Percentiles rank a stretch among this genome's conserved stretches.
Conservation (phyloP, 1,140 invertebrate genomes). For the Drosophila cardini region DNA sequence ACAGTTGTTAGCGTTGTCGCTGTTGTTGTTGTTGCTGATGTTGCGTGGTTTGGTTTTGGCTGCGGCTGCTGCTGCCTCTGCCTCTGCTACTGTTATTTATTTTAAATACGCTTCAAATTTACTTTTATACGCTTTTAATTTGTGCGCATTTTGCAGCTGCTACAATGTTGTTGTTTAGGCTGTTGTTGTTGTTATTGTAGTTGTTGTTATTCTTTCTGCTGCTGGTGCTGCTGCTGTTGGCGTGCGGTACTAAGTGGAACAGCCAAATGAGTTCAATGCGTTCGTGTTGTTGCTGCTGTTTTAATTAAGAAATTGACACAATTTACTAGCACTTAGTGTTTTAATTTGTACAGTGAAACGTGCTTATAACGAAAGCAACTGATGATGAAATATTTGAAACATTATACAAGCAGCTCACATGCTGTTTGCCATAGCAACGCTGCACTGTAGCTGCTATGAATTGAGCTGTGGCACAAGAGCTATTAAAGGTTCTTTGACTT, state of each 20-base stretch:
- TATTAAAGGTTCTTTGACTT: constrained; percentile 6
- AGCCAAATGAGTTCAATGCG: constrained; percentile 26
- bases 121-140: constrained; percentile 77
- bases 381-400: too few species aligned
- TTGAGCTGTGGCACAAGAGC: constrained; percentile 5
- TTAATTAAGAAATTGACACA: constrained; percentile 68
- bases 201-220: constrained; percentile 23
- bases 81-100: constrained; percentile 52
- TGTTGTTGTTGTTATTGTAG: constrained; percentile 2
- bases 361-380: not conserved
- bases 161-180: not conserved
- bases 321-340: constrained; percentile 37
- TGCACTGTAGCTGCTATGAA: not conserved
- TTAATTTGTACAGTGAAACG: constrained; percentile 6
- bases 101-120: constrained; percentile 78
- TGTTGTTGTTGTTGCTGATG: constrained; percentile 26
- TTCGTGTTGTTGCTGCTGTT: constrained; percentile 40
- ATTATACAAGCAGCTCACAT: too few species aligned
- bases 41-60: constrained; percentile 17
- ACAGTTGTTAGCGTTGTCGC: constrained; percentile 10
- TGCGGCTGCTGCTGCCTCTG: constrained; percentile 19
- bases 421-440: not conserved
- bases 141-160: constrained; percentile 41
- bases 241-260: constrained; percentile 20
- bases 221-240: constrained; percentile 30